Base-by-base conservation (phyloP, 1,140 invertebrate genomes). In the Leptoteleia sp. region DNA sequence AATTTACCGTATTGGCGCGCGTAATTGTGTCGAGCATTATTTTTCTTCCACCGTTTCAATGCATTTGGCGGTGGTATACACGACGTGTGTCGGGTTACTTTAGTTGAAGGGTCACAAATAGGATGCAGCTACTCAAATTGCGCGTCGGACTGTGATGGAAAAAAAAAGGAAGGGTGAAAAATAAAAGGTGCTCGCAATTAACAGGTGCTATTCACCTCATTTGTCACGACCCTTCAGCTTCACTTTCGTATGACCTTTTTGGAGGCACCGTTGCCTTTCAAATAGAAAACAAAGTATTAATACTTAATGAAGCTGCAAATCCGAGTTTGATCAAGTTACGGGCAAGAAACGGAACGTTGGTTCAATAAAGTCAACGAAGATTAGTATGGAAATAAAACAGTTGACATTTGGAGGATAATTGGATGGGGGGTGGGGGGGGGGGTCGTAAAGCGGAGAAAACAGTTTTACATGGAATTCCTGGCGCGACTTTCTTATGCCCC, bases 161-260 rank as follows among this genome's bases (percentile, higher is more conserved):
- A 42, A 48, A 57, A 59, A 25, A 25, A 33, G 52, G 65, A 25
- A 25, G 43, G 52, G 65, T 57, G 52, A 13, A 54, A 33, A 48
- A 47, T n/a, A n/a, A 42, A 50, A 48, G 57, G 43, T 13, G 22
- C 19, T 43, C 15, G 29, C 43, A 70, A 70, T 57, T 48, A 57
- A 70, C 65, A 70, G 65, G 65, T 70, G 65, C 52, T 57, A 52
- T 48, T 57, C 40, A 43, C 33, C 22, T 70, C 42, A 31, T 68
- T 57, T 57, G 37, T 29, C 43, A 7, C 52, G 25, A 48, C 65
- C 52, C 65, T 70, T 31, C 25, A 17, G 15, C 19, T 48, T 31
- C 33, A 43, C 19, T 50, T 50, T 65, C 25, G 22, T 15, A n/a
- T 7, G 29, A 33, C 17, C 38, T 54, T 47, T 47, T 43, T 5